Conservation (phyloP, 2,113 vertebrate species). For the Paramormyrops kingsleyae region DNA sequence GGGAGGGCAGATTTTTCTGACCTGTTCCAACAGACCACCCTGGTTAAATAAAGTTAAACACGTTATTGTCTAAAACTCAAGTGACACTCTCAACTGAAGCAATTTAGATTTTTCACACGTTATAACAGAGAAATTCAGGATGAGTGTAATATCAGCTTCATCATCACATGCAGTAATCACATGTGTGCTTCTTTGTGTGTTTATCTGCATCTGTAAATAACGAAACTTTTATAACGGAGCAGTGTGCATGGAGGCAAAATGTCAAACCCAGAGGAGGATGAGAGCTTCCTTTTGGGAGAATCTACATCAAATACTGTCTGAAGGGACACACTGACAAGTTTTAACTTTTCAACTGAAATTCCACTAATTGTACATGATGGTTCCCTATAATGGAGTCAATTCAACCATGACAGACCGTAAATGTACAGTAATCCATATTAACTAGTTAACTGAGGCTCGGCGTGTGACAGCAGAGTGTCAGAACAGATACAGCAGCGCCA, state of each 20-base stretch:
- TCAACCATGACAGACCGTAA: background rate
- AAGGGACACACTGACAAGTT: background rate
- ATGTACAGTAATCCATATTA: background rate
- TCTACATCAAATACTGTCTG: background rate
- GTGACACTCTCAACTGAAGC: background rate
- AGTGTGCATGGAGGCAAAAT: too few relatives aligned
- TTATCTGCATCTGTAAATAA: background rate
- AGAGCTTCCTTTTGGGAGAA: too few relatives aligned
- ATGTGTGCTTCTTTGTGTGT: background rate
- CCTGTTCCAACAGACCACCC: background rate
- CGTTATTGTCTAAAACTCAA: background rate
- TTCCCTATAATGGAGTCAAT: background rate
- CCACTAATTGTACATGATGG: background rate
- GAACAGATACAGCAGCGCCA: background rate
- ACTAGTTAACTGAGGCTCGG: background rate
- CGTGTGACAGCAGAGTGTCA: background rate
- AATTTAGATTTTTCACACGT: background rate
- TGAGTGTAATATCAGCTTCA: background rate
- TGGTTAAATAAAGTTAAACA: background rate
- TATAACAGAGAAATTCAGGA: background rate
- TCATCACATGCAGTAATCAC: background rate
- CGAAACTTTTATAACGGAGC: too few relatives aligned
- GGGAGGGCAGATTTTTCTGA: background rate
- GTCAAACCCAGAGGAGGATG: too few relatives aligned
- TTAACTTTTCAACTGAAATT: background rate